phyloP scores from a whole-genome alignment of 1,140 invertebrate species.

The Nautilus pompilius region DNA sequence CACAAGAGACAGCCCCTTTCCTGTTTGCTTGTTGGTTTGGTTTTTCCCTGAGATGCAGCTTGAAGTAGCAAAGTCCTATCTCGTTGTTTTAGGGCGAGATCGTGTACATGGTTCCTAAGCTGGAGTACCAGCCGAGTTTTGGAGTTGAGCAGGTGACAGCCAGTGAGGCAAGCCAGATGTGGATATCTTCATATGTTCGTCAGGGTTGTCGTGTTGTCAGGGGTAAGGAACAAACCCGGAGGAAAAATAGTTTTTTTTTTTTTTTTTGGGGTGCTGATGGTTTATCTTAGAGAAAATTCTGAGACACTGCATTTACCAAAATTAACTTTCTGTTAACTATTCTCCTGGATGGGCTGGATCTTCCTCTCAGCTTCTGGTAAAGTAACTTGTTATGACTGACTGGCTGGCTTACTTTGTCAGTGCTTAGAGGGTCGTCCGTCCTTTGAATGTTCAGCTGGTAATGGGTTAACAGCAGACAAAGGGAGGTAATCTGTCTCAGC shows the following conservation, averaged over 20 bases:
- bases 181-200: constrained; percentile 27
- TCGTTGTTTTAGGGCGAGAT: background rate
- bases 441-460: no score
- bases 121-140: constrained; percentile 31
- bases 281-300: no score
- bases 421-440: no score
- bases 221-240: constrained; percentile 18
- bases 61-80: background rate
- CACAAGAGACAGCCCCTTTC: no score
- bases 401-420: no score
- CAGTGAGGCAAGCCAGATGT: constrained; percentile 21
- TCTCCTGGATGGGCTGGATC: background rate
- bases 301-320: no score
- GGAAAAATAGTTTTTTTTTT: background rate
- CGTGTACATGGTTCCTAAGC: constrained; percentile 26
- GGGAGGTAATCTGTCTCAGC: background rate
- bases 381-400: background rate
- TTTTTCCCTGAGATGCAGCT: background rate
- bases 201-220: constrained; percentile 29
- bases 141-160: constrained; percentile 30
- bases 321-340: background rate
- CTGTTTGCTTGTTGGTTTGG: no score
- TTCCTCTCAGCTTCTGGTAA: background rate
- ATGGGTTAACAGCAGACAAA: background rate
- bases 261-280: background rate